Percentiles rank a stretch among this genome's conserved stretches.
phyloP scores from a whole-genome alignment of 2,797 vertebrate genomes.

The Labeo calbasu region DNA sequence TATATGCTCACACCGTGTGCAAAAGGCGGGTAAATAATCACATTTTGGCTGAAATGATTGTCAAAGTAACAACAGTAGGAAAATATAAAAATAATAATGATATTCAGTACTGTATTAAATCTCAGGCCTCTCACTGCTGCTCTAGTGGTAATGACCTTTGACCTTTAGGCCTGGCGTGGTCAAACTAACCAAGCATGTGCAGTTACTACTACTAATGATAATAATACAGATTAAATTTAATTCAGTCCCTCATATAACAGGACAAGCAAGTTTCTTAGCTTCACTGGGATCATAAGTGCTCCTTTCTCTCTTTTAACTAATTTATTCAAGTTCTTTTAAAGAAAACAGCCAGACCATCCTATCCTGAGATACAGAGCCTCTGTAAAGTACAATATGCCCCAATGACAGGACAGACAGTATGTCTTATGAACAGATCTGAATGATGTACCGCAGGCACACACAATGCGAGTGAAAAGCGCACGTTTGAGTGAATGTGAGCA shows the following conservation, averaged over 20 bases:
- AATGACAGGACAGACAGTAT: background rate
- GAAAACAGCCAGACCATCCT: background rate
- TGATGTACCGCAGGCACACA: constrained; percentile 35
- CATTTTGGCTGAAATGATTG: constrained; percentile 73
- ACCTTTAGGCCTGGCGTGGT: background rate
- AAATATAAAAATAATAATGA: constrained; percentile 48
- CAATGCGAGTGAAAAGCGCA: constrained; percentile 11
- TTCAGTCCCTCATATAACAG: background rate
- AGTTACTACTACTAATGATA: constrained; percentile 6
- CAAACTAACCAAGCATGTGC: background rate
- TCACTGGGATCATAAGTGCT: background rate
- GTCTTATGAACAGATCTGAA: constrained; percentile 1
- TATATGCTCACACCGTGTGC: constrained; percentile 42
- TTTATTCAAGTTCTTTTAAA: background rate
- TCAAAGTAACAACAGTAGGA: constrained; percentile 72
- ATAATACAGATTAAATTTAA: background rate
- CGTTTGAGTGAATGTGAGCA: constrained; percentile 9
- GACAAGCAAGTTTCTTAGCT: background rate
- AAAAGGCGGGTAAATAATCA: constrained; percentile 48
- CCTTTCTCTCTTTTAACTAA: background rate
- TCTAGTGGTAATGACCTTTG: constrained; percentile 13
- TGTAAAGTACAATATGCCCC: background rate
- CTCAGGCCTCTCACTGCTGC: constrained; percentile 3
- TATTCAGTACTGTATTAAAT: constrained; percentile 41
- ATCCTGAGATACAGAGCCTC: background rate